phyloP scores from a whole-genome alignment of 2,888 invertebrate genomes.

The Conops quadrifasciatus region DNA sequence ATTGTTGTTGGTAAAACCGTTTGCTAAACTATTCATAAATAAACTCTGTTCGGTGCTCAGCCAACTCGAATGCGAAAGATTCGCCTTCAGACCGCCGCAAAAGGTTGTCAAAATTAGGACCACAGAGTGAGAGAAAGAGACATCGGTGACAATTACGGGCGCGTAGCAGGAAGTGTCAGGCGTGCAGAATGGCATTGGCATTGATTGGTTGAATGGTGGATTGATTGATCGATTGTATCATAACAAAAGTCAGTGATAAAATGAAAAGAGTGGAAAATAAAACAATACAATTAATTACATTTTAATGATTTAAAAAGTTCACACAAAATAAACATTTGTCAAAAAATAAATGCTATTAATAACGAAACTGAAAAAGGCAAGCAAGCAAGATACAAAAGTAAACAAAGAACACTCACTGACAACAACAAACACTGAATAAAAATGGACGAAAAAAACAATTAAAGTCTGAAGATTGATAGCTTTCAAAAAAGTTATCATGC shows the following conservation, averaged over 20 bases:
- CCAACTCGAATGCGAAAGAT: constrained; percentile 56
- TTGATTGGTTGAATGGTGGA: neutral
- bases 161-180: constrained; percentile 19
- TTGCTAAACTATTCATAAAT: constrained; percentile 56
- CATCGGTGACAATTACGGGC: neutral
- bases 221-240: neutral
- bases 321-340: no score
- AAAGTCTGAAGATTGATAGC: no score
- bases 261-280: no score
- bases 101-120: neutral
- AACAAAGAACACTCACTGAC: no score
- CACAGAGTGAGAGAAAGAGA: neutral
- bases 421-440: neutral
- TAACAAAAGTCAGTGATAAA: neutral
- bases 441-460: neutral
- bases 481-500: no score
- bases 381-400: no score
- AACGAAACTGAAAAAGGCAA: no score
- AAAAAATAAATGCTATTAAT: no score
- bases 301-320: no score
- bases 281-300: no score
- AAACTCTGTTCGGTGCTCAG: constrained; percentile 53
- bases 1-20: constrained; percentile 54
- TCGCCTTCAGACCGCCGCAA: constrained; percentile 45
- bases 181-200: no score